Base-by-base conservation (phyloP, 2,888 invertebrate species). In the Itoplectis maculator region DNA sequence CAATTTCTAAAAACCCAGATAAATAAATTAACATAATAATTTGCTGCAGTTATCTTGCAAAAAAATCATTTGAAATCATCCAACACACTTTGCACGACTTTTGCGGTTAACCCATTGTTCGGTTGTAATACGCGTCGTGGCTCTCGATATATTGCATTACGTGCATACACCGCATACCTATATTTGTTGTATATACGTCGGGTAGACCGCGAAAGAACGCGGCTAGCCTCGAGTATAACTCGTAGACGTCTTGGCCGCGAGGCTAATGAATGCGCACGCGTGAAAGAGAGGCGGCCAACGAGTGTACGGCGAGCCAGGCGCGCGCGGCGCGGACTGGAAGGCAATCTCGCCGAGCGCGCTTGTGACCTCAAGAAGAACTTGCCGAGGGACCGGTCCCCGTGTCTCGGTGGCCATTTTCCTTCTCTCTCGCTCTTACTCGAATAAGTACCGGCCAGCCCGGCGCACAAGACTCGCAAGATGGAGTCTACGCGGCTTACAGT, bases 321-420 rank as follows among this genome's bases (percentile, higher is more conserved):
- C 20, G 51, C 61, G 76, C 63, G 63, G 68, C 61, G 20, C 37
- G 54, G 72, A 79, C 47, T 73, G 80, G 68, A 80, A 80, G 83
- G 73, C 80, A 80, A 77, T 79, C 82, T 78, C 82, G 77, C 75
- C 81, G 85, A 82, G 83, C 85, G 86, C 89, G 89, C 86, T 86
- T 86, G 87, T 89, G 89, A 89, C 89, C 89, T 89, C 89, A 87
- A 89, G 87, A 89, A 87, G 88, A 83, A 83, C 83, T 83, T 80
- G 83, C 86, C 49, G 75, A 81, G 77, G 69, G 84, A 84, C 83
- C 83, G 83, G 83, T 83, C 83, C 77, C 77, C 49, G 75, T 59
- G 54, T 79, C 79, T 79, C 82, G 35, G 49, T 69, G 66, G 29
- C 29, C 5, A 29, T 29, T 29, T 29, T 29, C 29, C 5, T 29